Base-by-base conservation (phyloP, 2,113 vertebrate species). In the Paramisgurnus dabryanus region DNA sequence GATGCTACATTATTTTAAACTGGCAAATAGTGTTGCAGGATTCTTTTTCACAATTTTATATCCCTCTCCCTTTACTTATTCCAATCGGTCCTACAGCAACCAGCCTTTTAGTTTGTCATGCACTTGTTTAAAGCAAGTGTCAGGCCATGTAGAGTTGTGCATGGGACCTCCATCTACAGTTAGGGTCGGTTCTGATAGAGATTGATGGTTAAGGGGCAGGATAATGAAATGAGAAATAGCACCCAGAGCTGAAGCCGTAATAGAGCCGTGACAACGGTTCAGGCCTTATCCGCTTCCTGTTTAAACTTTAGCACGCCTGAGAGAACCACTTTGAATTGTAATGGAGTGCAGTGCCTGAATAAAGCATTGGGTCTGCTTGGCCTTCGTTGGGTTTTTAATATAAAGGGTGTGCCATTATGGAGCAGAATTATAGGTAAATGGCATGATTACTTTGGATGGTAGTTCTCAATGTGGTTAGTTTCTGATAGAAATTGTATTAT, bases 1-100 rank as follows among this genome's bases (percentile, higher is more conserved):
- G 92, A 90, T 90, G 87, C 91, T 87, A 89, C 88, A 86, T 91
- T 91, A 91, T 93, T 90, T 91, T 90, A 87, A 87, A 90, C 90
- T 92, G 86, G 87, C 88, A 90, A 93, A 91, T 90, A 90, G 90
- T 88, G 88, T 17, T 75, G 85, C 85, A 90, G 89, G 91, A 91
- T 90, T 92, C 89, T 67, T 43, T 67, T 58, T 40, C 13, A 13
- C 15, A 50, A 11, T 50, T 27, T 7, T 74, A 22, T 22, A 22
- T 22, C 22, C 22, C 27, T 34, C 27, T 34, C 2, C 27, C 27
- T 34, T 34, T 34, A 34, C 27, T 34, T 34, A 34, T 34, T 49
- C 11, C 47, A 49, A 12, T 1, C 47, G 2, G 47, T 9, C 41
- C 50, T 55, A 12, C 18, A 49, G 10, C 1, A 34, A 34, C 27